These are phyloP conservation scores for Megalopta genalis DNA, from an alignment of 1,140 invertebrate genomes.

Conservation along the genomic window DNA sequence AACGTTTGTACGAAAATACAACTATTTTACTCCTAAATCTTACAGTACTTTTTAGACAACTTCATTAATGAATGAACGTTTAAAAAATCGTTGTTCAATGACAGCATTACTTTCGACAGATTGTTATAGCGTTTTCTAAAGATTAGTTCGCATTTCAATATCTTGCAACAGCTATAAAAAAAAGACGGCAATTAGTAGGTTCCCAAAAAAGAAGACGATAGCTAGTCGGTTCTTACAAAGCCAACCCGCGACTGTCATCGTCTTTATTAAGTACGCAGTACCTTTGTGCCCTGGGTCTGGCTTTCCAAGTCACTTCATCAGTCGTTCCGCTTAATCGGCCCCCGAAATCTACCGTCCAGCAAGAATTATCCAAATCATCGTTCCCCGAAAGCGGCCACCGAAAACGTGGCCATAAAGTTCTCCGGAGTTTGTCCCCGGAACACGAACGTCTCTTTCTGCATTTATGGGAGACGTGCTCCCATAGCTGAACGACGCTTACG, in stretches of 20 bases:
- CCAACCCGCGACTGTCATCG: constrained; percentile 26
- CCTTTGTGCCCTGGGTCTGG: constrained; percentile 23
- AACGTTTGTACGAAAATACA: no score
- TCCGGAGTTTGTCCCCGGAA: constrained; percentile 4
- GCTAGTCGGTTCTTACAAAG: constrained; percentile 10
- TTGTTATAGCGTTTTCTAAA: no score
- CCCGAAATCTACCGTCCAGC: constrained; percentile 37
- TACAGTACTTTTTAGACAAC: no score
- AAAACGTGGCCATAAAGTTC: constrained; percentile 51
- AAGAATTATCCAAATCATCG: constrained; percentile 53
- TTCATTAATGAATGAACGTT: no score
- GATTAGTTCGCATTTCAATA: not conserved
- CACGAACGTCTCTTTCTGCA: constrained; percentile 28
- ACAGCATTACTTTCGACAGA: no score
- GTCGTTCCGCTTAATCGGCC: constrained; percentile 51
- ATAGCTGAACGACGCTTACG: constrained; percentile 20
- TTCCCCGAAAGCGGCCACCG: constrained; percentile 48
- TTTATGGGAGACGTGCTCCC: constrained; percentile 40
- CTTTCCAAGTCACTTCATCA: constrained; percentile 40
- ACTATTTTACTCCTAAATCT: no score
- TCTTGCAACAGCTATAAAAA: no score
- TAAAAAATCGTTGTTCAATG: no score
- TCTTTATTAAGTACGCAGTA: constrained; percentile 45
- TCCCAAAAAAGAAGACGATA: constrained; percentile 13
- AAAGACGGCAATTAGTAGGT: not conserved